Evolutionary conservation across 2,888 invertebrate genomes (phyloP).

Genomic region (Pecten maximus): DNA sequence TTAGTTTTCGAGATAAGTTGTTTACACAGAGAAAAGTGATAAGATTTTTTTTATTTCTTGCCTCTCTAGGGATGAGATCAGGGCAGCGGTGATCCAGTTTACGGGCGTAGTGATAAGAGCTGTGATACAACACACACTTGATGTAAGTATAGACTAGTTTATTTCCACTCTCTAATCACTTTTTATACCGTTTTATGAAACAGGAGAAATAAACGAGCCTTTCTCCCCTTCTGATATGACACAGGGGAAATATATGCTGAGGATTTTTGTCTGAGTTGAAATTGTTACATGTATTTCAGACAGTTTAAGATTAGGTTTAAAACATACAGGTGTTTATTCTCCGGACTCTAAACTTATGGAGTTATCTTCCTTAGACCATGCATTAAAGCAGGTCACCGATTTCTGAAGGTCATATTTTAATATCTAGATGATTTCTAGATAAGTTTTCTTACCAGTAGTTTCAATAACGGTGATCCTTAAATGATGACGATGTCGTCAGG

Average conservation of each 20-base stretch:
- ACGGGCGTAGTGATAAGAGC: background rate
- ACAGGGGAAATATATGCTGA: slow-evolving; percentile 18
- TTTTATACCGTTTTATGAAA: slow-evolving; percentile 14
- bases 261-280: slow-evolving; percentile 25
- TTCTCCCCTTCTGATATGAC: background rate
- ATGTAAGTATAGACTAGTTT: slow-evolving; percentile 1
- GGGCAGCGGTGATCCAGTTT: background rate
- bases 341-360: background rate
- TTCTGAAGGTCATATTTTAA: too few relatives aligned
- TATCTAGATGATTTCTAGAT: too few relatives aligned
- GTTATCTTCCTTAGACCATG: background rate
- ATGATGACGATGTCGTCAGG: too few relatives aligned
- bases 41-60: slow-evolving; percentile 9
- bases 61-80: slow-evolving; percentile 11
- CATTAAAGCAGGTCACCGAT: too few relatives aligned
- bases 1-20: slow-evolving; percentile 5
- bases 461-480: too few relatives aligned
- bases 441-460: too few relatives aligned
- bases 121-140: background rate
- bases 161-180: background rate
- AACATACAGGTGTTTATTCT: background rate
- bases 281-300: background rate
- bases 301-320: slow-evolving; percentile 6
- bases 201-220: slow-evolving; percentile 13
- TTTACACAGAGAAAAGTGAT: slow-evolving; percentile 20